phyloP scores from a whole-genome alignment of 1,140 invertebrate species.

The Condylostylus longicornis region DNA sequence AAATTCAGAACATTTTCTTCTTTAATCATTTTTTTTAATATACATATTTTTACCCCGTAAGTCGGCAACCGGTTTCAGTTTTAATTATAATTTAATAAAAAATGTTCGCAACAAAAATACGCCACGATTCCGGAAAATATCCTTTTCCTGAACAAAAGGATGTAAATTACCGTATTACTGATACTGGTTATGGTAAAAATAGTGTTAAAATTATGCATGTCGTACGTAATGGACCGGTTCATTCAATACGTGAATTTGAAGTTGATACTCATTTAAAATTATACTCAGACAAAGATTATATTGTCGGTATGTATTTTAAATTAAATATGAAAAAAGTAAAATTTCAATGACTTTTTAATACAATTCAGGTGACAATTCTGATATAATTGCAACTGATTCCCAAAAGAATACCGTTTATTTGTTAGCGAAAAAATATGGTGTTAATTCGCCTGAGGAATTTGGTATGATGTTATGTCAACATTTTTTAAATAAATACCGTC shows the following conservation, averaged over 20 bases:
- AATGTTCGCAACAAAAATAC: too few relatives aligned
- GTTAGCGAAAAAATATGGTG: slow-evolving; percentile 57
- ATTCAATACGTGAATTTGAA: slow-evolving; percentile 55
- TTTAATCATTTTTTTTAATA: too few relatives aligned
- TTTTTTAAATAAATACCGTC: slow-evolving; percentile 53
- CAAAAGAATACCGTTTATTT: slow-evolving; percentile 73
- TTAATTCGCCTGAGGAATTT: slow-evolving; percentile 58
- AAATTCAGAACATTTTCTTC: too few relatives aligned
- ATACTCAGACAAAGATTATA: slow-evolving; percentile 48
- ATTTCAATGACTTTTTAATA: not conserved
- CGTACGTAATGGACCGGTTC: slow-evolving; percentile 42
- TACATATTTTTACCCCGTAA: too few relatives aligned
- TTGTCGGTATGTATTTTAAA: slow-evolving; percentile 16
- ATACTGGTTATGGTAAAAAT: slow-evolving; percentile 59
- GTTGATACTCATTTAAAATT: slow-evolving; percentile 54
- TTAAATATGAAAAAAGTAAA: too few relatives aligned
- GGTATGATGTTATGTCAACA: slow-evolving; percentile 50
- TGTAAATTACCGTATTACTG: slow-evolving; percentile 40
- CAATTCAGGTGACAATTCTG: slow-evolving; percentile 45
- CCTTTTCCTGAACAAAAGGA: too few relatives aligned
- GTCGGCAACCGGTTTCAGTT: too few relatives aligned
- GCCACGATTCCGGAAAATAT: too few relatives aligned
- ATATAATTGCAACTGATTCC: slow-evolving; percentile 64
- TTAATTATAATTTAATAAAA: too few relatives aligned
- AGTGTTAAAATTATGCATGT: slow-evolving; percentile 55